Conservation (phyloP, 2,888 invertebrate species). For the Pseudococcus longispinus region DNA sequence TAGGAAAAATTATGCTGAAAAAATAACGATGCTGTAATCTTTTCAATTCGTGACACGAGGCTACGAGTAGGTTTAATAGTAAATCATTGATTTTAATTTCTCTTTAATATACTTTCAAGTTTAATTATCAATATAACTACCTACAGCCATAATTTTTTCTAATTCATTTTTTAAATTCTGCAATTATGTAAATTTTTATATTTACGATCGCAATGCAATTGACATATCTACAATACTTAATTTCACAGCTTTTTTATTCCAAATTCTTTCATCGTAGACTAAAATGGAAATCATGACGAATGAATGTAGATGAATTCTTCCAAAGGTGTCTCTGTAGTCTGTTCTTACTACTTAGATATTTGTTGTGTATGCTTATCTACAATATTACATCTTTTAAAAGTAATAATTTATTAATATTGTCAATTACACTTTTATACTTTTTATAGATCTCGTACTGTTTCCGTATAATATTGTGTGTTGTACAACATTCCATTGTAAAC, state of each 20-base stretch:
- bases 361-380: constrained; percentile 3
- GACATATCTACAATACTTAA: neutral
- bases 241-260: neutral
- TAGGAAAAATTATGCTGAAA: neutral
- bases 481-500: constrained; percentile 17
- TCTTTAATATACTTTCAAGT: neutral
- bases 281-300: neutral
- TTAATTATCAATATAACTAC: neutral
- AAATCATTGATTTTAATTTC: neutral
- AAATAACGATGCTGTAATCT: neutral
- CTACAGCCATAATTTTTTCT: neutral
- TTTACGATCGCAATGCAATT: neutral
- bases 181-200: neutral
- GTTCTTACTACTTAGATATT: no score
- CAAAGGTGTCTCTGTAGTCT: neutral
- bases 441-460: constrained; percentile 34
- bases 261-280: neutral
- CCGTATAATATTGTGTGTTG: neutral
- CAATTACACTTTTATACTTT: constrained; percentile 42
- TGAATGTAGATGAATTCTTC: neutral
- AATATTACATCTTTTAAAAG: neutral
- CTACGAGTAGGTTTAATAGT: no score
- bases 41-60: no score
- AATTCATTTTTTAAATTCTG: neutral
- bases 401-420: constrained; percentile 37